Evolutionary conservation across 2,888 invertebrate species (phyloP).

Genomic region (Acanthopleura granulata): DNA sequence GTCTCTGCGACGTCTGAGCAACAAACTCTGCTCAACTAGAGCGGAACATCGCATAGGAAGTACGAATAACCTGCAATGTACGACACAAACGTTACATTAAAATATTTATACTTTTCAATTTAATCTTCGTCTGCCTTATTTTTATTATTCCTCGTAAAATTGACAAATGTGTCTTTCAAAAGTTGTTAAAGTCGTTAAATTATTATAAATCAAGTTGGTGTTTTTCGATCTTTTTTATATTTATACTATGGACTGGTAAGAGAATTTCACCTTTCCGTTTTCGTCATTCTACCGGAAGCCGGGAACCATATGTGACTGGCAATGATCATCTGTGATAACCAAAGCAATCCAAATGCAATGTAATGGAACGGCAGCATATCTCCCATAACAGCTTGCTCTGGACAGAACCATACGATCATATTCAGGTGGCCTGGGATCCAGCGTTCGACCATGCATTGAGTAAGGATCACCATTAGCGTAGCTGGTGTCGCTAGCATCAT

Average conservation of each 20-base stretch:
- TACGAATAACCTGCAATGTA: slow-evolving; percentile 79
- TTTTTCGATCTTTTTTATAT: no score
- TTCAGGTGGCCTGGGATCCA: slow-evolving; percentile 41
- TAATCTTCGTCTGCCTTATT: no score
- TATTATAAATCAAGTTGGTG: no score
- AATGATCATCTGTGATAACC: slow-evolving; percentile 60
- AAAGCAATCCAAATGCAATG: slow-evolving; percentile 46
- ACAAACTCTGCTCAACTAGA: slow-evolving; percentile 95
- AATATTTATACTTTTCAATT: not conserved
- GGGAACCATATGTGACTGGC: slow-evolving; percentile 62
- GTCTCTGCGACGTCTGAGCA: slow-evolving; percentile 88
- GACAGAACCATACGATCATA: slow-evolving; percentile 46
- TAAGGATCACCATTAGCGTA: slow-evolving; percentile 47
- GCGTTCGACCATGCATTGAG: slow-evolving; percentile 37
- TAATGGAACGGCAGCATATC: slow-evolving; percentile 41
- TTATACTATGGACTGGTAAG: no score
- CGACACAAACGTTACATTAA: not conserved
- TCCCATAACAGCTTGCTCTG: slow-evolving; percentile 36
- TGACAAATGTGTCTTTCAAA: no score
- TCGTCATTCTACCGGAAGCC: slow-evolving; percentile 55
- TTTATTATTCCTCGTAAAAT: no score
- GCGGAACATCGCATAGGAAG: slow-evolving; percentile 93
- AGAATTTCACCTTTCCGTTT: slow-evolving; percentile 51
- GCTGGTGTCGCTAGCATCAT: slow-evolving; percentile 68
- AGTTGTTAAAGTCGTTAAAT: no score